These are phyloP conservation scores for Daubentonia madagascariensis DNA, from an alignment of 2,113 vertebrate species.

Conservation along the genomic window DNA sequence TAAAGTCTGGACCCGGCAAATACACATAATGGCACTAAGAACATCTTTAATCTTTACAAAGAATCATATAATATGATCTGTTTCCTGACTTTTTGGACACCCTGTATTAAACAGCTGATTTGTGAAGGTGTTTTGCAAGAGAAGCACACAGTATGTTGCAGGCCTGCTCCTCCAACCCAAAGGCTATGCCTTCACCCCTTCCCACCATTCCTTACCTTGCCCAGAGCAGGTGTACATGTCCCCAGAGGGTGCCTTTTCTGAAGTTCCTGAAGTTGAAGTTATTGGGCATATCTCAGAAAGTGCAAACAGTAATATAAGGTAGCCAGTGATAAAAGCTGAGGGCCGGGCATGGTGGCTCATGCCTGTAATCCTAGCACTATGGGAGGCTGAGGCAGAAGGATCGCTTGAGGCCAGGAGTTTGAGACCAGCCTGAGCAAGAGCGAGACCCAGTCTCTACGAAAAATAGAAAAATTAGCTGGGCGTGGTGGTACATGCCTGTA, in stretches of 20 bases:
- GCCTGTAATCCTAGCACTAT: too few species aligned
- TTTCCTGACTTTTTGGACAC: not conserved
- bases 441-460: too few species aligned
- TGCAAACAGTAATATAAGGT: too few species aligned
- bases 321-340: not conserved
- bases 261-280: not conserved
- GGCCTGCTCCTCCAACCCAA: too few species aligned
- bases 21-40: rapidly evolving
- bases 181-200: not conserved
- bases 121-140: not conserved
- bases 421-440: too few species aligned
- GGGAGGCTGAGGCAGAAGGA: too few species aligned
- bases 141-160: not conserved
- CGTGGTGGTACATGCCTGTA: too few species aligned
- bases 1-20: not conserved
- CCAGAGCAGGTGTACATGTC: not conserved
- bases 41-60: not conserved
- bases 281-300: not conserved
- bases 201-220: too few species aligned
- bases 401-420: too few species aligned
- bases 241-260: not conserved
- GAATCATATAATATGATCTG: rapidly evolving
- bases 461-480: too few species aligned
- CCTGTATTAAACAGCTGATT: not conserved
- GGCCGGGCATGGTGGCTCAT: too few species aligned